Evolutionary conservation across 2,888 invertebrate species (phyloP), one percentile per base, ranked within the genome.

Genomic region (Netelia virgata): DNA sequence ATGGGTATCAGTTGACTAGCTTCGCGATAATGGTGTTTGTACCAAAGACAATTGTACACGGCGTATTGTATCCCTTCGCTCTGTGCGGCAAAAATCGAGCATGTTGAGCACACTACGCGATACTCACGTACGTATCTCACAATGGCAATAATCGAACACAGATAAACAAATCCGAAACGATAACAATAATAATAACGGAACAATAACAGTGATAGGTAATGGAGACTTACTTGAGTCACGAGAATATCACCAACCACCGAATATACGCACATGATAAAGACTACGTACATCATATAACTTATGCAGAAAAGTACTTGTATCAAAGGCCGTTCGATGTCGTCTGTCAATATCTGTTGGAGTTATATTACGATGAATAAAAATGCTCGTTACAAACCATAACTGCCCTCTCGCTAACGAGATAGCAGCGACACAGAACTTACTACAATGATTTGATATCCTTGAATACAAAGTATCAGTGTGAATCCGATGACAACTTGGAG

Each of bases 1-100:
- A 88, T 61, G 5, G 79, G 36, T 47, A 88, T 86, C 16, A 88
- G 53, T 9, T 81, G 66, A n/a, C 18, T 18, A 14, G 68, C 75
- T 41, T 76, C 53, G n/a, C 18, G 14, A 23, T 36, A 28, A 20
- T 41, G 18, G 41, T 66, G 11, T 1, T 47, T n/a, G 57, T 68
- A 74, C 75, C 81, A 81, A 6, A 57, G 10, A 18, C 81, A 76
- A 50, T 75, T 66, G 47, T 68, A 81, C 16, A 69, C 77, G 11
- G 77, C 82, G 55, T 59, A n/a, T 70, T 70, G 53, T 63, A 82
- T 77, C 16, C 18, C 57, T 11, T 53, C 68, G 43, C 76, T 70
- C 82, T 82, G 55, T 16, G 47, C 47, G 8, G 64, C 43, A 66
- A 66, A 23, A 47, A 16, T n/a, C 1, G 11, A 50, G 3, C 36